Base-by-base conservation (phyloP, 2,888 invertebrate genomes). In the Pristionchus maxplancki region DNA sequence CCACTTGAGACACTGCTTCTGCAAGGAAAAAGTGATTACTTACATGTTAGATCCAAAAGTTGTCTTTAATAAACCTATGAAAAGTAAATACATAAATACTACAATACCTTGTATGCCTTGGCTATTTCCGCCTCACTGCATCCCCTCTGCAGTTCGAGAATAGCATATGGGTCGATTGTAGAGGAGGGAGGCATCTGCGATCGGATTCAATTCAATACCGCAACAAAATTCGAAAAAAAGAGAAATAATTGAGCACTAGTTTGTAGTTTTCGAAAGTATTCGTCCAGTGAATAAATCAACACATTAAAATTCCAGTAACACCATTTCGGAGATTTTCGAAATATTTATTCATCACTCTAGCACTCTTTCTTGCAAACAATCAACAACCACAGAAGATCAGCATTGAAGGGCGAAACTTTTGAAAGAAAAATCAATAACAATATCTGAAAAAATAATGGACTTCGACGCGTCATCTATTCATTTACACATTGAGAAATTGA, bases 1-100 rank as follows among this genome's bases (percentile, higher is more conserved):
- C 91, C 91, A 92, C 74, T 91, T 91, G 50, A 92, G 90, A 88
- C 92, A 92, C 50, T 91, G 91, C 53, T 71, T 87, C 87, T 87
- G 50, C 34, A 74, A 87, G 3, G 34, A 15, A 34, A 28, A 83
- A 5, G 11, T 44, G 15, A 50, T 20, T 15, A 8, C 1, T 17
- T 50, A 20, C n/a, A n/a, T n/a, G n/a, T n/a, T n/a, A n/a, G n/a
- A n/a, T n/a, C n/a, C n/a, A n/a, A n/a, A n/a, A n/a, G n/a, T n/a
- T n/a, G n/a, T n/a, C n/a, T n/a, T n/a, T n/a, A n/a, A n/a, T n/a
- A n/a, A n/a, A n/a, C n/a, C n/a, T n/a, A n/a, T n/a, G n/a, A n/a
- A n/a, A n/a, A n/a, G n/a, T n/a, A n/a, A n/a, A n/a, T n/a, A n/a
- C n/a, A n/a, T n/a, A n/a, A 31, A 48, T 82, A 28, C 8, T 9